These are phyloP conservation scores for Myotis davidii DNA, from an alignment of 2,113 vertebrate genomes.

Conservation along the genomic window DNA sequence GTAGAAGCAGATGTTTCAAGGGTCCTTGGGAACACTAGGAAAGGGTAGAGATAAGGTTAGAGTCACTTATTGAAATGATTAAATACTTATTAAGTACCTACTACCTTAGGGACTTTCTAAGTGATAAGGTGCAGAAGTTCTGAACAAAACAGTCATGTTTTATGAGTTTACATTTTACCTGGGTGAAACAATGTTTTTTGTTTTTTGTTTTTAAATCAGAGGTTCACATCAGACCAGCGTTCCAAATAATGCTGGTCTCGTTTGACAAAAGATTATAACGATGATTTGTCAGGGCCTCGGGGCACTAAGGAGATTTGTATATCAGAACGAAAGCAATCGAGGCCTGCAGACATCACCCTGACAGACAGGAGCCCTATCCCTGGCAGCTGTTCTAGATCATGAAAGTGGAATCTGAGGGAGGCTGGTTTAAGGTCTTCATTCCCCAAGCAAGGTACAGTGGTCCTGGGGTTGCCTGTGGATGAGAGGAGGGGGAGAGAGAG, in stretches of 20 bases:
- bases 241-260: not conserved
- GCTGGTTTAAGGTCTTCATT: not conserved
- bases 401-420: not conserved
- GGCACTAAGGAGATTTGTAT: not conserved
- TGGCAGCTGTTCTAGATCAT: not conserved
- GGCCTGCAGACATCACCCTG: not conserved
- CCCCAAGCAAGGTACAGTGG: not conserved
- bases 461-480: not conserved
- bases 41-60: not conserved
- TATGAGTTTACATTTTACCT: not conserved
- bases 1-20: not conserved
- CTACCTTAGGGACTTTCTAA: not conserved
- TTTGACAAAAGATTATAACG: not conserved
- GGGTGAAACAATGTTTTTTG: not conserved
- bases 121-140: not conserved
- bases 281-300: not conserved
- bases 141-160: not conserved
- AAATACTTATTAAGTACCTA: not conserved
- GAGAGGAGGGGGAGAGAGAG: not conserved
- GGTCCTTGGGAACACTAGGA: not conserved
- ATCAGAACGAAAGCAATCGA: not conserved
- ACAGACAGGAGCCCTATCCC: not conserved
- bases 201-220: not conserved
- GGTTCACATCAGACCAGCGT: not conserved
- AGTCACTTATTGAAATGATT: not conserved